Percentiles rank a stretch among this genome's conserved stretches.
Conservation (phyloP, 2,888 invertebrate species). For the Acrocera orbiculus region DNA sequence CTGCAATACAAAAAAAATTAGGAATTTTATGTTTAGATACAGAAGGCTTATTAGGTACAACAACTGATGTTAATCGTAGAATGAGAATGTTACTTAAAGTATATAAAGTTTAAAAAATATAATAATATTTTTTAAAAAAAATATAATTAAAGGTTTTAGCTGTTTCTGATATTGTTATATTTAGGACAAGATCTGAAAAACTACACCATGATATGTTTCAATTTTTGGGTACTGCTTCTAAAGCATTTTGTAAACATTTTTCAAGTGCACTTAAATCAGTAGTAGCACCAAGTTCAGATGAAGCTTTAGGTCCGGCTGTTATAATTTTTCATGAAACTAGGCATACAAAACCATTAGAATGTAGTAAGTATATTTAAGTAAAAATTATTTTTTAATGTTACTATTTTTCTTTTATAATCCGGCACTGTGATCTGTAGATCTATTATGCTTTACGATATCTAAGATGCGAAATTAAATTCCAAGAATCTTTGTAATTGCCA, state of each 20-base stretch:
- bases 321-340: slow-evolving; percentile 65
- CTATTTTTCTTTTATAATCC: too few species aligned
- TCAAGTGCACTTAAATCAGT: slow-evolving; percentile 34
- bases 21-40: slow-evolving; percentile 59
- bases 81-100: slow-evolving; percentile 54
- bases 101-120: slow-evolving; percentile 1
- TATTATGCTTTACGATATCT: too few species aligned
- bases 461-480: too few species aligned
- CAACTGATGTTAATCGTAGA: slow-evolving; percentile 22
- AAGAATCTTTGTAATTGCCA: too few species aligned
- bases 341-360: slow-evolving; percentile 46
- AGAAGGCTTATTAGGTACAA: slow-evolving; percentile 52
- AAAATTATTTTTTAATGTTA: too few species aligned
- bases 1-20: slow-evolving; percentile 46
- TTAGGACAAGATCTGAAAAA: slow-evolving; percentile 55
- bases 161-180: slow-evolving; percentile 62
- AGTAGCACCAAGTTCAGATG: slow-evolving; percentile 23
- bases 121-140: background rate
- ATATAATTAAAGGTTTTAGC: slow-evolving; percentile 49
- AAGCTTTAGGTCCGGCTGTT: slow-evolving; percentile 51
- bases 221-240: slow-evolving; percentile 59
- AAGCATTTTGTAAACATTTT: slow-evolving; percentile 56
- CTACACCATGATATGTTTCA: slow-evolving; percentile 58
- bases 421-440: too few species aligned
- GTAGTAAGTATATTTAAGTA: slow-evolving; percentile 28